Conservation (phyloP, 2,113 vertebrate genomes). For the Collichthys lucidus region DNA sequence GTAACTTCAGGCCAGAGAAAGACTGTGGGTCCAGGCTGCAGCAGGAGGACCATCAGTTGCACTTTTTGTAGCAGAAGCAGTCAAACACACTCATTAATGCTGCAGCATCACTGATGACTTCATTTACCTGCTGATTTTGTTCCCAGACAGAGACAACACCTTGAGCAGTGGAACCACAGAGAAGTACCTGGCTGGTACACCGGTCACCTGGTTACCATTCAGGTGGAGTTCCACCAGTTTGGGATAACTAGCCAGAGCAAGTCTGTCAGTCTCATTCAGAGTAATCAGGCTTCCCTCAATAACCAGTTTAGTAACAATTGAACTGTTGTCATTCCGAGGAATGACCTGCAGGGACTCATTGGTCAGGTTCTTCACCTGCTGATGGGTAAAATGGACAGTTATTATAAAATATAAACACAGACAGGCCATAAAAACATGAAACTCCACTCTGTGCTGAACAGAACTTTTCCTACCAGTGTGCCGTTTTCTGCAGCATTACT, state of each 20-base stretch:
- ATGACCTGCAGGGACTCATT: constrained; percentile 76
- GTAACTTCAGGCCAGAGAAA: constrained; percentile 80
- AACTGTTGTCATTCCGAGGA: constrained; percentile 23
- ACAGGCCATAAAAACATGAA: neutral
- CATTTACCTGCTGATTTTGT: constrained; percentile 78
- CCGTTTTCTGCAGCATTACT: neutral
- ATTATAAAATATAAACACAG: neutral
- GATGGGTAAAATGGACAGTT: neutral
- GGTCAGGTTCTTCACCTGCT: constrained; percentile 49
- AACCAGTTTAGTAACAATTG: constrained; percentile 32
- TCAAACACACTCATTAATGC: too few species aligned
- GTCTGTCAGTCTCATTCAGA: constrained; percentile 63
- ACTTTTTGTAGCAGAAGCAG: neutral
- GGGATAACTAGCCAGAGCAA: constrained; percentile 77
- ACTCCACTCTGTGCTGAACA: neutral
- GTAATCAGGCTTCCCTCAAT: constrained; percentile 40
- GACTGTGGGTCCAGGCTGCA: constrained; percentile 78
- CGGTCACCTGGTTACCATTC: constrained; percentile 78
- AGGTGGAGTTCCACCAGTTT: constrained; percentile 83
- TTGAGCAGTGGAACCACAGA: constrained; percentile 75
- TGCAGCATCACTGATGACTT: too few species aligned
- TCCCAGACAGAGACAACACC: constrained; percentile 85
- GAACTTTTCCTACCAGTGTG: constrained; percentile 21
- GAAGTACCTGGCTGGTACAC: constrained; percentile 82
- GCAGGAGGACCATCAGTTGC: neutral